Percentiles rank a stretch among this genome's conserved stretches.
phyloP scores from a whole-genome alignment of 2,113 vertebrate genomes.

The Antechinus flavipes region DNA sequence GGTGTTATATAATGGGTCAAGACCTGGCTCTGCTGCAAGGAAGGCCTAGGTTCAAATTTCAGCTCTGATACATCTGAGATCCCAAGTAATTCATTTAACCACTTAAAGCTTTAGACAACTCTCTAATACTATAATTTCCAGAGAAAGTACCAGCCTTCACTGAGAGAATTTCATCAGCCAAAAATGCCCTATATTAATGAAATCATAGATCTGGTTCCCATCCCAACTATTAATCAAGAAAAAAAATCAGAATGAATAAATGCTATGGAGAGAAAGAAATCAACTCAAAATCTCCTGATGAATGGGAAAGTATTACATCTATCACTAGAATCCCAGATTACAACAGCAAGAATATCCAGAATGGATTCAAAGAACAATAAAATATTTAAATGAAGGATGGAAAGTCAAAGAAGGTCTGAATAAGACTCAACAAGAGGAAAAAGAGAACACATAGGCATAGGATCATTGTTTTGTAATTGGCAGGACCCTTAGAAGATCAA shows the following conservation, averaged over 20 bases:
- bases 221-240: neutral
- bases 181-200: neutral
- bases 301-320: neutral
- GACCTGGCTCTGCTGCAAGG: neutral
- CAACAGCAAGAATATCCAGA: neutral
- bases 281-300: neutral
- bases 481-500: neutral
- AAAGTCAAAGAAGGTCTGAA: neutral
- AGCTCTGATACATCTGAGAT: neutral
- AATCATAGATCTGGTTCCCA: neutral
- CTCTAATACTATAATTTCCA: neutral
- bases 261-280: neutral
- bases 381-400: neutral
- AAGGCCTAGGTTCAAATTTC: neutral
- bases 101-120: neutral
- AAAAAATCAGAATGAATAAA: neutral
- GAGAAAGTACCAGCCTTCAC: neutral
- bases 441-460: neutral
- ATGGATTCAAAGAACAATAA: neutral
- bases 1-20: neutral
- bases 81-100: neutral
- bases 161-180: neutral
- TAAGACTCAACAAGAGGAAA: neutral
- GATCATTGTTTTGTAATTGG: neutral
- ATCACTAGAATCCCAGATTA: neutral